These are phyloP conservation scores for Alloplasta piceator DNA, from an alignment of 2,888 invertebrate species.

Conservation along the genomic window DNA sequence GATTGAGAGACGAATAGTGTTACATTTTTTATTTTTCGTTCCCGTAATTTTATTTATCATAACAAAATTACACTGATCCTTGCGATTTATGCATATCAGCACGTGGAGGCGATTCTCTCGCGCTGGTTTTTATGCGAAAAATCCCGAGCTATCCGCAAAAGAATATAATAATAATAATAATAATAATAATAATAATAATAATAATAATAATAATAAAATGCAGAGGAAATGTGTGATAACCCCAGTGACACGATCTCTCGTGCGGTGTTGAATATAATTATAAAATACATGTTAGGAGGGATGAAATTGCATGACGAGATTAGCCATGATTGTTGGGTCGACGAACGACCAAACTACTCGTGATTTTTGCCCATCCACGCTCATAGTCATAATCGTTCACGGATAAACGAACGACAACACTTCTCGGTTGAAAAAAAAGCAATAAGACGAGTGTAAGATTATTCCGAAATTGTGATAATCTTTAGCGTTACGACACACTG, in stretches of 20 bases:
- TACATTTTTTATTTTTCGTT: background rate
- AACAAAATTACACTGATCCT: background rate
- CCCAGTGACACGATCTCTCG: conserved; percentile 28
- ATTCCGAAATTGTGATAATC: no score
- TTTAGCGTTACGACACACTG: no score
- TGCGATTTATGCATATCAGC: conserved; percentile 15
- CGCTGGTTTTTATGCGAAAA: conserved; percentile 5
- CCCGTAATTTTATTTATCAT: no score
- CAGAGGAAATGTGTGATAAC: conserved; percentile 46
- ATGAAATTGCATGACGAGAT: conserved; percentile 40
- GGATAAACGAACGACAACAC: no score
- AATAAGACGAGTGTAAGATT: no score
- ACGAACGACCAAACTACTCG: conserved; percentile 14
- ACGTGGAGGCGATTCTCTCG: conserved; percentile 21
- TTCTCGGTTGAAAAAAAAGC: no score
- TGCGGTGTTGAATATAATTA: background rate
- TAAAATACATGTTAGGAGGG: background rate
- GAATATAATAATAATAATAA: background rate
- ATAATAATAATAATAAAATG: background rate
- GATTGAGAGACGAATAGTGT: background rate
- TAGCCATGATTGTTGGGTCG: conserved; percentile 17
- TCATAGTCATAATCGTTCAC: no score
- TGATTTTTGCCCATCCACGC: background rate
- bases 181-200: no score
- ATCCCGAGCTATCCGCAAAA: conserved; percentile 8